These are phyloP conservation scores for Leptinotarsa undecemlineata DNA, from an alignment of 1,140 invertebrate genomes.

Conservation along the genomic window DNA sequence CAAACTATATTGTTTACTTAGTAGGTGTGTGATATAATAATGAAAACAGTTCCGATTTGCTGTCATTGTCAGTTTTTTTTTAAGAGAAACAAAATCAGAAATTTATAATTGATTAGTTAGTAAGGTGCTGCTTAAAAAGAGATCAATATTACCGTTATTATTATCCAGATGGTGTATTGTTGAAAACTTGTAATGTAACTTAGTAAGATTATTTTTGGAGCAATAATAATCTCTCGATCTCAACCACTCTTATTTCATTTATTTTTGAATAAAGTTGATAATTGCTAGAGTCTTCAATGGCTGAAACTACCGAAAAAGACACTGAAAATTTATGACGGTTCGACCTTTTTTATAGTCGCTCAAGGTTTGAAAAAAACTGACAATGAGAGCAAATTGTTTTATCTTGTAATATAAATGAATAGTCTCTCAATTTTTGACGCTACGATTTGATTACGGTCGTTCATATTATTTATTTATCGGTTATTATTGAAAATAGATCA, in stretches of 20 bases:
- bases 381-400: neutral
- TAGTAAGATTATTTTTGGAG: too few species aligned
- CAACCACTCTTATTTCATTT: too few species aligned
- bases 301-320: too few species aligned
- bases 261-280: too few species aligned
- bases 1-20: constrained; percentile 20
- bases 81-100: too few species aligned
- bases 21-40: constrained; percentile 26
- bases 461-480: constrained; percentile 20
- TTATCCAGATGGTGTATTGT: too few species aligned
- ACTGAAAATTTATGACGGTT: neutral
- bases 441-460: neutral
- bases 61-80: neutral
- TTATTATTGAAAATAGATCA: constrained; percentile 18
- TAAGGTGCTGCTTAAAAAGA: too few species aligned
- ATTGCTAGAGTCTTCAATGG: too few species aligned
- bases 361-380: neutral
- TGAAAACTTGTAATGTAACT: too few species aligned
- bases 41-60: constrained; percentile 17
- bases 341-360: neutral
- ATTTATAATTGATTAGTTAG: too few species aligned
- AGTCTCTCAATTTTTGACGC: neutral
- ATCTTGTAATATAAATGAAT: constrained; percentile 8
- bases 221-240: too few species aligned
- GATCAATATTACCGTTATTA: too few species aligned